These are phyloP conservation scores for Elysia crispata DNA, from an alignment of 2,888 invertebrate species.

Conservation along the genomic window DNA sequence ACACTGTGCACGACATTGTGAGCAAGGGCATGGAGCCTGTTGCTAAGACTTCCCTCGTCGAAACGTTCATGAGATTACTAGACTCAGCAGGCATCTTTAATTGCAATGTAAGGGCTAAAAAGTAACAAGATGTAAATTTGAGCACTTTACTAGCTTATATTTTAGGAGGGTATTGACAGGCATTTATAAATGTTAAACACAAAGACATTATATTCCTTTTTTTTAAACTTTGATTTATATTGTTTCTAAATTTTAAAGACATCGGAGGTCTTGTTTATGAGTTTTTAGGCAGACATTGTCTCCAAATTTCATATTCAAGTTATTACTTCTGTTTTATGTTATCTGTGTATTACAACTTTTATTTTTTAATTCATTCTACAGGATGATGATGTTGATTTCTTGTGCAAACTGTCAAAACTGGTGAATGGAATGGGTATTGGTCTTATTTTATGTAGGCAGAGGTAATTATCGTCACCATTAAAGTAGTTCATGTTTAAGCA, in stretches of 20 bases:
- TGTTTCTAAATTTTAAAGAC: no score
- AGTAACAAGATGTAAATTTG: background rate
- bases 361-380: conserved; percentile 56
- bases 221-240: no score
- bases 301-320: no score
- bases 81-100: conserved; percentile 77
- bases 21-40: conserved; percentile 82
- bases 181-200: no score
- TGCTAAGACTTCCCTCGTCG: conserved; percentile 80
- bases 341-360: no score
- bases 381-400: conserved; percentile 79
- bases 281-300: no score
- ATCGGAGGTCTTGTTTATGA: no score
- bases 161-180: no score
- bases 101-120: conserved; percentile 30
- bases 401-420: conserved; percentile 79
- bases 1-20: conserved; percentile 80
- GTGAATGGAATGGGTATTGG: conserved; percentile 80
- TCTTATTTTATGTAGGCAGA: conserved; percentile 78
- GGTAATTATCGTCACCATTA: conserved; percentile 70
- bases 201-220: no score
- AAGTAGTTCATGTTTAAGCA: background rate
- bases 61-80: conserved; percentile 78
- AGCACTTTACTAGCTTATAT: no score
- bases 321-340: no score